Evolutionary conservation across 1,140 invertebrate species (phyloP).

Genomic region (Cydia strobilella): DNA sequence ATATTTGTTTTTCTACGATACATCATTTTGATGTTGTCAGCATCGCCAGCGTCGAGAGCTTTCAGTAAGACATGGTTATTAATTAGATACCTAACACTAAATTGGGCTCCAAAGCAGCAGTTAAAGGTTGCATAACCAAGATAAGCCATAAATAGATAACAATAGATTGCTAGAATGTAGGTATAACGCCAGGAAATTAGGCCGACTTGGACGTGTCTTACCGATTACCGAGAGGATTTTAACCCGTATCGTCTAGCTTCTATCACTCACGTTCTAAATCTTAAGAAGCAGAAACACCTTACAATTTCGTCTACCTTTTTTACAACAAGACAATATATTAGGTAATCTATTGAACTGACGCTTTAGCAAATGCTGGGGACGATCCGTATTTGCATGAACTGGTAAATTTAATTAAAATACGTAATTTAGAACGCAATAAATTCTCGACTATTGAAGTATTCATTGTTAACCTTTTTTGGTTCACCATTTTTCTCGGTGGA

Average conservation of each 20-base stretch:
- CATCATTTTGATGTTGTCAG: no score
- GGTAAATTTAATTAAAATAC: slow-evolving; percentile 1
- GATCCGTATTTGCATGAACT: neutral
- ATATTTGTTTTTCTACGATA: no score
- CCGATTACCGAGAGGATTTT: neutral
- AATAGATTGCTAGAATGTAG: neutral
- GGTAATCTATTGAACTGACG: neutral
- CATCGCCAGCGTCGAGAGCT: no score
- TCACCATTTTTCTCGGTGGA: no score
- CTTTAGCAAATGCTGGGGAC: neutral
- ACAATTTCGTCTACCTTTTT: neutral
- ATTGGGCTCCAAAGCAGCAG: no score
- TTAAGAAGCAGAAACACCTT: neutral
- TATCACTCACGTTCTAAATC: neutral
- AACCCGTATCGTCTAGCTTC: slow-evolving; percentile 10
- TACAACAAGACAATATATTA: neutral
- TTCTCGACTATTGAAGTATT: no score
- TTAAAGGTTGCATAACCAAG: no score
- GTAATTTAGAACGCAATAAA: neutral
- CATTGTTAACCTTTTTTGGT: no score
- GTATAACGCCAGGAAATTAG: neutral
- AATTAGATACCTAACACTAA: no score
- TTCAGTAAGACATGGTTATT: no score
- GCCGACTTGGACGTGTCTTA: neutral
- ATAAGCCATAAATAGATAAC: neutral